phyloP scores from a whole-genome alignment of 37 sponge, comb jelly and placozoan genomes.

The Axinella damicornis region DNA sequence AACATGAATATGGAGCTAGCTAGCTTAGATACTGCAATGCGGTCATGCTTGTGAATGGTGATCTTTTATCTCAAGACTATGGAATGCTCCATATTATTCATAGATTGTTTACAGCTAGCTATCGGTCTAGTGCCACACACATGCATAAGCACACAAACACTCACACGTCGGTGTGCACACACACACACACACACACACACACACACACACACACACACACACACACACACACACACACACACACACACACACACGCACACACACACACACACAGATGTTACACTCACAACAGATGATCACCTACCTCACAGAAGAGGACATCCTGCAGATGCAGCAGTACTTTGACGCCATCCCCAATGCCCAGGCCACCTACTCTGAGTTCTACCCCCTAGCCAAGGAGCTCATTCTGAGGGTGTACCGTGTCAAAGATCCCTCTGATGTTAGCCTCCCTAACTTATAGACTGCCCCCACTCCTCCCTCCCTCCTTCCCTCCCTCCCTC shows the following conservation, averaged over 20 bases:
- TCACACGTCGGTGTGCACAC: background rate
- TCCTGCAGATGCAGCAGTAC: slow-evolving; percentile 37
- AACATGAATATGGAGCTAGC: no score
- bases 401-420: slow-evolving; percentile 83
- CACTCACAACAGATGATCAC: slow-evolving; percentile 34
- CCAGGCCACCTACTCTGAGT: slow-evolving; percentile 70
- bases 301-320: slow-evolving; percentile 41
- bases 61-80: no score
- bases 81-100: no score
- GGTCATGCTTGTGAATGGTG: no score
- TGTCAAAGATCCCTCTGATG: slow-evolving; percentile 72
- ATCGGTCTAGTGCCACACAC: no score
- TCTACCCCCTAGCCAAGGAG: slow-evolving; percentile 82
- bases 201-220: no score
- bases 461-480: background rate
- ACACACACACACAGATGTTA: slow-evolving; percentile 36
- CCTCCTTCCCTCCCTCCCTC: background rate
- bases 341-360: slow-evolving; percentile 62
- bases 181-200: background rate
- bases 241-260: background rate
- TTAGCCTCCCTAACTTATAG: slow-evolving; percentile 27
- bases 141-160: background rate
- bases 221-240: no score
- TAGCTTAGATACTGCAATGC: no score
- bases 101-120: no score